A percentile compares a stretch with the other conserved stretches of the same genome.
phyloP scores from a whole-genome alignment of 1,140 invertebrate genomes.

The Bombus cullumanus region DNA sequence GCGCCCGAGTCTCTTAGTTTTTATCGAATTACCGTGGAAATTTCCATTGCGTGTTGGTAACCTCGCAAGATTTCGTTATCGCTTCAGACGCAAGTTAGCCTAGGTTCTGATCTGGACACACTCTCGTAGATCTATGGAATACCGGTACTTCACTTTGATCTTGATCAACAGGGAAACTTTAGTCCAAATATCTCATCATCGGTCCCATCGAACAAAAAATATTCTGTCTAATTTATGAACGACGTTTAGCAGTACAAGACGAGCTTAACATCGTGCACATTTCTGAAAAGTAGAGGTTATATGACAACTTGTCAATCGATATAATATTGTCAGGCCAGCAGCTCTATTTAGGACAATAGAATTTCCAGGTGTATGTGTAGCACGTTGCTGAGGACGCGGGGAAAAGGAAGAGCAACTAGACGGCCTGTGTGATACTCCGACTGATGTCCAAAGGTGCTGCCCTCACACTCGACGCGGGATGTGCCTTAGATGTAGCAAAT shows the following conservation, averaged over 20 bases:
- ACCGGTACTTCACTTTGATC: conserved; percentile 77
- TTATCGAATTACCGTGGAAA: not conserved
- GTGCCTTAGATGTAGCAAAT: conserved; percentile 81
- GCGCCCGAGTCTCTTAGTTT: not conserved
- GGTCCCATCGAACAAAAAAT: accelerated
- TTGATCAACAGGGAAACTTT: conserved; percentile 80
- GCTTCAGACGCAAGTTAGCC: conserved; percentile 68
- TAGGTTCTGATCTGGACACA: conserved; percentile 65
- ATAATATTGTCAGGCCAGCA: not conserved
- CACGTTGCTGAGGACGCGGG: conserved; percentile 66
- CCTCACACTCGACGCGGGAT: conserved; percentile 72
- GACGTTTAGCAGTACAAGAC: not conserved
- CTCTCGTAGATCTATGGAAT: conserved; percentile 65
- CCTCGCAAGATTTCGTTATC: conserved; percentile 62
- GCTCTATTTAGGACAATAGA: conserved; percentile 73
- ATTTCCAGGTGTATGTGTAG: conserved; percentile 60
- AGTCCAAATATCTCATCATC: conserved; percentile 49
- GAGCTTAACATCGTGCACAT: not conserved
- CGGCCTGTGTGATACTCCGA: conserved; percentile 73
- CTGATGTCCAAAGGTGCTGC: conserved; percentile 83
- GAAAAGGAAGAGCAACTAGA: conserved; percentile 63
- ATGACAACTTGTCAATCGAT: not conserved
- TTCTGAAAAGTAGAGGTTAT: not conserved
- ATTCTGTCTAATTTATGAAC: no score
- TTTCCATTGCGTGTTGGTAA: not conserved